Evolutionary conservation across 2,797 vertebrate species (phyloP), one percentile per base, ranked within the genome.

Genomic region (Lacerta bilineata): DNA sequence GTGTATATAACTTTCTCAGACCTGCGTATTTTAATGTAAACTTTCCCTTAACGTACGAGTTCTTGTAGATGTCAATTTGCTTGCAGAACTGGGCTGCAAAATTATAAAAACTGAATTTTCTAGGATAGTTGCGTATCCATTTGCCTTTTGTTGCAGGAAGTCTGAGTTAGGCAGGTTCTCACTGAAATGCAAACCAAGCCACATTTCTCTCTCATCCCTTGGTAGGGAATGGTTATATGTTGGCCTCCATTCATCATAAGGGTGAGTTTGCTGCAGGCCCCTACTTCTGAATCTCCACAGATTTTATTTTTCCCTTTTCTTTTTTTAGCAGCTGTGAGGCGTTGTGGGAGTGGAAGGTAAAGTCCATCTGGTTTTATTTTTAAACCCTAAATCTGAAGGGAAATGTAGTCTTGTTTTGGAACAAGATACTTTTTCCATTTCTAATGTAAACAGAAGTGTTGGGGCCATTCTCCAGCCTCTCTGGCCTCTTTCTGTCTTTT

Each of bases 341-440:
- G 50, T 55, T 55, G 68, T 50, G 69, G 74, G 69, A 84, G 20
- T 84, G 46, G 20, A 74, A 74, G 46, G 25, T 43, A 74, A 75
- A 75, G 71, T 84, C 75, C 83, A 84, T 61, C 33, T 61, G 33
- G 18, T 25, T n/a, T 59, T 59, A 84, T 84, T 84, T 59, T 84
- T 84, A 75, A 84, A 61, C 43, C n/a, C 46, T 29, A 55, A 84
- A 46, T 71, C 82, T 83, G 82, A n/a, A 74, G 83, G 69, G 83
- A 59, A 84, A 75, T 75, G 83, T 36, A 25, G 33, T 27, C 10
- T 46, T 74, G 41, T 50, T 39, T 27, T 79, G 77, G 77, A 46
- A 59, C 59, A 25, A 75, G 33, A 84, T 75, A 29, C 71, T 75
- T 84, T 74, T 72, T 55, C 71, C 50, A 75, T 75, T 39, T 84